phyloP scores from a whole-genome alignment of 2,797 vertebrate species.

The Rachycentron canadum region DNA sequence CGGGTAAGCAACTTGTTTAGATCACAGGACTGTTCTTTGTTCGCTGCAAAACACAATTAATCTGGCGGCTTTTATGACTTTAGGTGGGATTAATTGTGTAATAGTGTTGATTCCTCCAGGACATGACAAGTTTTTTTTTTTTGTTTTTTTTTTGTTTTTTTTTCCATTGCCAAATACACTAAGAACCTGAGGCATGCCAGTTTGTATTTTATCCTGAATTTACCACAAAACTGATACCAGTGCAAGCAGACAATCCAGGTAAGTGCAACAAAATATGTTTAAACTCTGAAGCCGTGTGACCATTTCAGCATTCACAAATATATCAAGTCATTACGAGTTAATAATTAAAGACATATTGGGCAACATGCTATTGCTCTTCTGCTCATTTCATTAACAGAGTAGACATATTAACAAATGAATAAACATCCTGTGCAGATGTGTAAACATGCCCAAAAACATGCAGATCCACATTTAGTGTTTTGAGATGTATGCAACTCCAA shows the following conservation, averaged over 20 bases:
- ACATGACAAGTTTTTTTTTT: constrained; percentile 30
- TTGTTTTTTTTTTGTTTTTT: constrained; percentile 21
- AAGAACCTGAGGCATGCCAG: not conserved
- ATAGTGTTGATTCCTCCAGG: constrained; percentile 57
- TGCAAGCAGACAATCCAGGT: not conserved
- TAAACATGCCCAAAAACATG: constrained; percentile 33
- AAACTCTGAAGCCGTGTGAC: not conserved
- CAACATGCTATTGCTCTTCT: constrained; percentile 19
- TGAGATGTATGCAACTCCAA: not conserved
- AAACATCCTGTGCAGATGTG: constrained; percentile 54
- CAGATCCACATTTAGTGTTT: constrained; percentile 14
- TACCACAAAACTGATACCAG: not conserved
- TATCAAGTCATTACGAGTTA: constrained; percentile 9
- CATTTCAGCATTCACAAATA: not conserved
- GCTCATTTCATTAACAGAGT: constrained; percentile 8
- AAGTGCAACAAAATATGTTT: not conserved
- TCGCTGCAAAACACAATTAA: constrained; percentile 68
- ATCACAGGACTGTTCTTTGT: constrained; percentile 78
- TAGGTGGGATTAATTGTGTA: constrained; percentile 66
- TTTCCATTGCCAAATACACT: constrained; percentile 37
- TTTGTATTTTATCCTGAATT: not conserved
- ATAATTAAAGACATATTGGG: constrained; percentile 18
- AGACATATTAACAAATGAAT: constrained; percentile 31
- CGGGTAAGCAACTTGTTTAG: constrained; percentile 74
- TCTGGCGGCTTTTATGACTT: constrained; percentile 72